A percentile compares a stretch with the other conserved stretches of the same genome.
phyloP scores from a whole-genome alignment of 2,888 invertebrate genomes.

The Idaea straminata region DNA sequence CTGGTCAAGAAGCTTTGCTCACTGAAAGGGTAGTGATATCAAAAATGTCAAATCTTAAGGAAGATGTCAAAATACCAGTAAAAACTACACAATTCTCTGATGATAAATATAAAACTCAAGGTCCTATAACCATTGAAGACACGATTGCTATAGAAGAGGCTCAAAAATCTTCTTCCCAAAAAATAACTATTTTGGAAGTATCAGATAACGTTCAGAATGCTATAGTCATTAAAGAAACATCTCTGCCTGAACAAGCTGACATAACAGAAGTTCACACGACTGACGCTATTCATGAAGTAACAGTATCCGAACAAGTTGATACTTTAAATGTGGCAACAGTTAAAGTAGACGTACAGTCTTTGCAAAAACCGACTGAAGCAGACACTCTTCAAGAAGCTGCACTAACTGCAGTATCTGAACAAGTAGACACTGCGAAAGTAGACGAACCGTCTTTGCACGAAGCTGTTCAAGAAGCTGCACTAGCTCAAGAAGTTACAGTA shows the following conservation, averaged over 20 bases:
- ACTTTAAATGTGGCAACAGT: no score
- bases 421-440: no score
- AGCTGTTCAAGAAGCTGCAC: background rate
- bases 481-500: background rate
- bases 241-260: background rate
- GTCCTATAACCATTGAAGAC: background rate
- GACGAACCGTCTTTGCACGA: no score
- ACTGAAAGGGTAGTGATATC: no score
- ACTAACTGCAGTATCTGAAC: no score
- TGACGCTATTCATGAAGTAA: background rate
- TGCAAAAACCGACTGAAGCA: background rate
- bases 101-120: background rate
- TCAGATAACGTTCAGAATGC: background rate
- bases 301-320: background rate
- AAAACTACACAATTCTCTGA: no score
- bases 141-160: background rate
- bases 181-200: background rate
- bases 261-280: background rate
- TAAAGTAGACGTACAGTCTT: no score
- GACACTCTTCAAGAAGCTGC: no score
- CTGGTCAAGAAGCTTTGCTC: no score
- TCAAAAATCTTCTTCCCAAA: background rate
- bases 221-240: background rate
- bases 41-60: no score
- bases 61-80: no score